Evolutionary conservation across 2,113 vertebrate species (phyloP).

Genomic region (Corythornis vintsioides): DNA sequence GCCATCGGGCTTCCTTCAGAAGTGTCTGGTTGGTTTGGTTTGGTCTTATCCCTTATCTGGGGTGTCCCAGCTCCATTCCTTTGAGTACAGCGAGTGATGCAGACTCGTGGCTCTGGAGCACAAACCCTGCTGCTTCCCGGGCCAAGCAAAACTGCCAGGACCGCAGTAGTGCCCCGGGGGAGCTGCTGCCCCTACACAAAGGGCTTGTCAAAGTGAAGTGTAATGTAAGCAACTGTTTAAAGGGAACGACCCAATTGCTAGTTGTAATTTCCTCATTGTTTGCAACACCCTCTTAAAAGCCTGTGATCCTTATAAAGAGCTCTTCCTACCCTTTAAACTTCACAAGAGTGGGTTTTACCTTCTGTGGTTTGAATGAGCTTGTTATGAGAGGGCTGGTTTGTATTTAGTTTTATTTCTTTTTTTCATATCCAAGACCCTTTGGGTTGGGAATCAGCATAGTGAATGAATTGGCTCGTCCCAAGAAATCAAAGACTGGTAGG

Average conservation of each 20-base stretch:
- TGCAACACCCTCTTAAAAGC: constrained; percentile 39
- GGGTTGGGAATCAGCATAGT: background rate
- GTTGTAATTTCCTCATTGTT: constrained; percentile 56
- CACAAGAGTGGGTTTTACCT: constrained; percentile 41
- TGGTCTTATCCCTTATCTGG: background rate
- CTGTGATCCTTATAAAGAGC: constrained; percentile 49
- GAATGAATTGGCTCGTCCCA: background rate
- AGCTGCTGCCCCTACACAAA: constrained; percentile 7
- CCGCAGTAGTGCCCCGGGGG: background rate
- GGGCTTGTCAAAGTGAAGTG: constrained; percentile 4
- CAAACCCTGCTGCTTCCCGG: background rate
- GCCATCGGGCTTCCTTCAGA: background rate
- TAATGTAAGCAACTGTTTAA: constrained; percentile 48
- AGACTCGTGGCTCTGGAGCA: background rate
- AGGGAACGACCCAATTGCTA: constrained; percentile 2
- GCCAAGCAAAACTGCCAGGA: constrained; percentile 5
- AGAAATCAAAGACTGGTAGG: background rate
- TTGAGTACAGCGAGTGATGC: background rate
- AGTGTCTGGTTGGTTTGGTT: background rate
- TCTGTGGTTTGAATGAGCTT: background rate
- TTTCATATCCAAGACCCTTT: background rate
- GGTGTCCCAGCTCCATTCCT: background rate
- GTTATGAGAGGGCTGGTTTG: background rate
- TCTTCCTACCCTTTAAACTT: constrained; percentile 42
- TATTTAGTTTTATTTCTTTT: background rate